Percentiles rank a stretch among this genome's conserved stretches.
Evolutionary conservation across 2,113 vertebrate species (phyloP).

Genomic region (Oxyura jamaicensis): DNA sequence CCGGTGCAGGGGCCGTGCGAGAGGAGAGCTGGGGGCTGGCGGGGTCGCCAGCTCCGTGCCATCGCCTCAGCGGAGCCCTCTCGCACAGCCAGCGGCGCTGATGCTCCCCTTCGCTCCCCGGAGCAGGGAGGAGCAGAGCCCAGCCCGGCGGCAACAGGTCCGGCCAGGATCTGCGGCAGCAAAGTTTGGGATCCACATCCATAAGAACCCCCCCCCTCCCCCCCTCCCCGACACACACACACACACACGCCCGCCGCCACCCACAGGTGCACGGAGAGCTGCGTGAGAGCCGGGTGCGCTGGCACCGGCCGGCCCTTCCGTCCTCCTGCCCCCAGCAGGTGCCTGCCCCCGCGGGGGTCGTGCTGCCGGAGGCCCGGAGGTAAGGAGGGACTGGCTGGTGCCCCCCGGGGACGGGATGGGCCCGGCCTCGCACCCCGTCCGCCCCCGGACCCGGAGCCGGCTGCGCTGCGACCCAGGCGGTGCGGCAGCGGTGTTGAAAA

Average conservation of each 20-base stretch:
- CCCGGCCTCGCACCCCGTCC: no score
- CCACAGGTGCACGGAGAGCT: no score
- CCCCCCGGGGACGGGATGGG: no score
- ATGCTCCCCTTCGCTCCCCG: rapidly evolving
- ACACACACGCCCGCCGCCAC: no score
- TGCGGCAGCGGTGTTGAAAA: neutral
- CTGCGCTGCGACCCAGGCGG: neutral
- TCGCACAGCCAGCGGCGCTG: neutral
- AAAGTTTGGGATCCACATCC: neutral
- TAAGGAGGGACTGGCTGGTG: no score
- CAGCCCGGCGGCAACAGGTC: neutral
- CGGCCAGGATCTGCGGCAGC: neutral
- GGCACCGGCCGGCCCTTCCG: neutral
- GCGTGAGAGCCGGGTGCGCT: no score
- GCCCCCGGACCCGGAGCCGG: neutral
- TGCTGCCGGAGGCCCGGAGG: neutral
- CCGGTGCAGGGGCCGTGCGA: no score
- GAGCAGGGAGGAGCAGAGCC: neutral
- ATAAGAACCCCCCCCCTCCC: no score
- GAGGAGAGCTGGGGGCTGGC: no score
- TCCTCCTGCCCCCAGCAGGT: neutral
- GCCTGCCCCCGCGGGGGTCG: neutral
- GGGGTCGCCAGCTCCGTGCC: no score
- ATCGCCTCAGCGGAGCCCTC: neutral
- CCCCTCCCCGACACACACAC: no score